Evolutionary conservation across 2,888 invertebrate species (phyloP).

Genomic region (Campoplex capitator): DNA sequence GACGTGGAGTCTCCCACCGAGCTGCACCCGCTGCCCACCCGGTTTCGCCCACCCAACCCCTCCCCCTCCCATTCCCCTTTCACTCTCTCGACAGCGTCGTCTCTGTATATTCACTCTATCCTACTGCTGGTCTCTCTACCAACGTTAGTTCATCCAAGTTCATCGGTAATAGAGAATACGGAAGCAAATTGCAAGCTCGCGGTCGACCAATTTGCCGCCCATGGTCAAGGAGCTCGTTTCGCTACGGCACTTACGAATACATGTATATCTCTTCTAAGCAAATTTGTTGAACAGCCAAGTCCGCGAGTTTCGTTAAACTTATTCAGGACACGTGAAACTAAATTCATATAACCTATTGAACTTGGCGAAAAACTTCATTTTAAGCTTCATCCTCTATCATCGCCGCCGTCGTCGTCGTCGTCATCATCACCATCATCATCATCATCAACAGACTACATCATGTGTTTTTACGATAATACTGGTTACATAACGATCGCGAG

Average conservation of each 20-base stretch:
- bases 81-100: slow-evolving; percentile 66
- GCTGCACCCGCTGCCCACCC: slow-evolving; percentile 73
- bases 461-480: background rate
- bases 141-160: slow-evolving; percentile 71
- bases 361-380: slow-evolving; percentile 33
- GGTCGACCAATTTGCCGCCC: slow-evolving; percentile 71
- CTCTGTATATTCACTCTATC: slow-evolving; percentile 67
- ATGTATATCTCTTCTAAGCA: slow-evolving; percentile 42
- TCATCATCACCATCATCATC: slow-evolving; percentile 22
- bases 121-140: slow-evolving; percentile 49
- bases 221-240: slow-evolving; percentile 70
- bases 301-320: slow-evolving; percentile 44
- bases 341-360: slow-evolving; percentile 38
- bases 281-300: slow-evolving; percentile 54
- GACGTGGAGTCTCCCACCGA: slow-evolving; percentile 72
- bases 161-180: slow-evolving; percentile 72
- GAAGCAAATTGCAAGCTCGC: slow-evolving; percentile 73
- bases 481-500: slow-evolving; percentile 6
- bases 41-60: slow-evolving; percentile 61
- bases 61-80: slow-evolving; percentile 22
- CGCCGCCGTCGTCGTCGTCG: background rate
- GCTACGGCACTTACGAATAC: slow-evolving; percentile 39
- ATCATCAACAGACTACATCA: background rate
- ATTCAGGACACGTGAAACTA: slow-evolving; percentile 19
- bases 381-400: background rate